A percentile compares a stretch with the other conserved stretches of the same genome.
phyloP scores from a whole-genome alignment of 2,113 vertebrate species.

The Aldabrachelys gigantea region DNA sequence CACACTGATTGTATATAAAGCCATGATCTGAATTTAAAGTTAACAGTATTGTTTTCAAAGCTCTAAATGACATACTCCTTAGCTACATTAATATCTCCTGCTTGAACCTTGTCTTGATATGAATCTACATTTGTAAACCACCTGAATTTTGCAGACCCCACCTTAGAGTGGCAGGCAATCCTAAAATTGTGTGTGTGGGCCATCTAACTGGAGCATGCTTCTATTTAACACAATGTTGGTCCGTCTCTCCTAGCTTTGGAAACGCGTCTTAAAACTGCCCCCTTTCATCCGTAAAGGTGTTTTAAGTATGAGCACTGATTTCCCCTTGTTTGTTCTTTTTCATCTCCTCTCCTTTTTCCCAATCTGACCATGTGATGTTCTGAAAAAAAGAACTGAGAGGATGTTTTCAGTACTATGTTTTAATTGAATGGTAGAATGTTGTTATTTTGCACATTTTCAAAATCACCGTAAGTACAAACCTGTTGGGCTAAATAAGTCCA shows the following conservation, averaged over 20 bases:
- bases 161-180: neutral
- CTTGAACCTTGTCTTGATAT: neutral
- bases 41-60: neutral
- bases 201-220: neutral
- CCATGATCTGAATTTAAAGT: neutral
- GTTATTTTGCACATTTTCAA: neutral
- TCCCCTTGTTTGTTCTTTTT: neutral
- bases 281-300: neutral
- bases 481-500: neutral
- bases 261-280: neutral
- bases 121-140: neutral
- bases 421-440: neutral
- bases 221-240: neutral
- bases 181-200: neutral
- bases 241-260: neutral
- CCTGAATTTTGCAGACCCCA: neutral
- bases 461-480: neutral
- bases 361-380: neutral
- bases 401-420: neutral
- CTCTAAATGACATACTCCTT: neutral
- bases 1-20: neutral
- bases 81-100: neutral
- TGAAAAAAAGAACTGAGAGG: neutral
- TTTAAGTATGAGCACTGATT: neutral
- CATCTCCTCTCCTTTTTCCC: neutral